phyloP scores from a whole-genome alignment of 2,888 invertebrate species.

The Apodemia zela region DNA sequence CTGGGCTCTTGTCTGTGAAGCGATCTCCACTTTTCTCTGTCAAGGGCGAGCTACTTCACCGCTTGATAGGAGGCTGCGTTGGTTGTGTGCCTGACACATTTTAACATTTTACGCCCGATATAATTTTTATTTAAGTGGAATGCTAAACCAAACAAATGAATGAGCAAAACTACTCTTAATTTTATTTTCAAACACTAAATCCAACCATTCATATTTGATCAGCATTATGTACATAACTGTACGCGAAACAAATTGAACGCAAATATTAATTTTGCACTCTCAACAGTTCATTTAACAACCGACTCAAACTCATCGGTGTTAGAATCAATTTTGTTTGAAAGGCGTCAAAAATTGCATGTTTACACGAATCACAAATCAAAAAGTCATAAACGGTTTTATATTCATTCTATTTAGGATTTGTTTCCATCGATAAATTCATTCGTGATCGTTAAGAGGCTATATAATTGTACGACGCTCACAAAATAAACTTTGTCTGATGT shows the following conservation, averaged over 20 bases:
- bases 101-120: background rate
- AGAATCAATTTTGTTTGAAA: background rate
- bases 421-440: constrained; percentile 60
- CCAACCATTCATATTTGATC: background rate
- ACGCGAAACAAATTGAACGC: constrained; percentile 9
- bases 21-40: too few relatives aligned
- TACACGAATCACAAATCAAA: constrained; percentile 61
- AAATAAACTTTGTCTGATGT: constrained; percentile 15
- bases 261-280: constrained; percentile 17
- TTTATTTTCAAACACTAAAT: constrained; percentile 8
- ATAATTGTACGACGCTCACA: constrained; percentile 24
- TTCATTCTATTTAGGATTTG: constrained; percentile 61
- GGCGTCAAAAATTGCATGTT: constrained; percentile 35
- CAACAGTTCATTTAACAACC: background rate
- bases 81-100: too few relatives aligned
- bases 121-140: background rate
- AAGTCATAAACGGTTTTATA: constrained; percentile 60
- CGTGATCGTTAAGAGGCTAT: constrained; percentile 44
- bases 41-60: too few relatives aligned
- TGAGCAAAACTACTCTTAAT: background rate
- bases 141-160: background rate
- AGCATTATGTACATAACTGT: constrained; percentile 3
- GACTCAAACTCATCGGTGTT: background rate
- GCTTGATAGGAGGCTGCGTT: too few relatives aligned
- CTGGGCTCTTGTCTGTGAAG: too few relatives aligned